Percentiles rank a stretch among this genome's conserved stretches.
These are phyloP conservation scores for Mirza zaza DNA, from an alignment of 2,113 vertebrate species.

Conservation along the genomic window DNA sequence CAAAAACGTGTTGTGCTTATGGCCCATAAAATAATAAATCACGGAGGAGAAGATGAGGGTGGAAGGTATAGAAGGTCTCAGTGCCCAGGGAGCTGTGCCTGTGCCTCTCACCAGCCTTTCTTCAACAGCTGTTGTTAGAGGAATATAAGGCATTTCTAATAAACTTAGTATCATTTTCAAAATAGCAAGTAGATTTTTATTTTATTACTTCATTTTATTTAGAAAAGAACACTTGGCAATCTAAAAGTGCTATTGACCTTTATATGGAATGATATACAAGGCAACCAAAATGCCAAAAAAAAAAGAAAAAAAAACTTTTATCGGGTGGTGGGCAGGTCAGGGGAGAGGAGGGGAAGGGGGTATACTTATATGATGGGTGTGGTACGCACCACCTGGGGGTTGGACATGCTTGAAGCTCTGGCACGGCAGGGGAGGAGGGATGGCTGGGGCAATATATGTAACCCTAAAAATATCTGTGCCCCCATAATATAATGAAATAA, in stretches of 20 bases:
- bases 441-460: too few species aligned
- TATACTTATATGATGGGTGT: too few species aligned
- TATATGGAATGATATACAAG: too few species aligned
- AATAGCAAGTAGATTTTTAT: neutral
- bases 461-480: too few species aligned
- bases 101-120: neutral
- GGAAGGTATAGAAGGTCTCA: fast-evolving
- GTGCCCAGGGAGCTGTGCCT: fast-evolving
- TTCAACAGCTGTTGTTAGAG: neutral
- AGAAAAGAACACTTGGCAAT: neutral
- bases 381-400: too few species aligned
- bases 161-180: neutral
- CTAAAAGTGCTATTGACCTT: neutral
- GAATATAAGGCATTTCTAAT: neutral
- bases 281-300: too few species aligned
- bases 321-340: too few species aligned
- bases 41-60: neutral
- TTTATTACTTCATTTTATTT: neutral
- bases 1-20: neutral
- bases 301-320: too few species aligned
- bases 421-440: too few species aligned
- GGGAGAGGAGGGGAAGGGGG: too few species aligned
- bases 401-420: too few species aligned
- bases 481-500: too few species aligned
- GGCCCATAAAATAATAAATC: neutral